Evolutionary conservation across 2,113 vertebrate species (phyloP).

Genomic region (Engystomops pustulosus): DNA sequence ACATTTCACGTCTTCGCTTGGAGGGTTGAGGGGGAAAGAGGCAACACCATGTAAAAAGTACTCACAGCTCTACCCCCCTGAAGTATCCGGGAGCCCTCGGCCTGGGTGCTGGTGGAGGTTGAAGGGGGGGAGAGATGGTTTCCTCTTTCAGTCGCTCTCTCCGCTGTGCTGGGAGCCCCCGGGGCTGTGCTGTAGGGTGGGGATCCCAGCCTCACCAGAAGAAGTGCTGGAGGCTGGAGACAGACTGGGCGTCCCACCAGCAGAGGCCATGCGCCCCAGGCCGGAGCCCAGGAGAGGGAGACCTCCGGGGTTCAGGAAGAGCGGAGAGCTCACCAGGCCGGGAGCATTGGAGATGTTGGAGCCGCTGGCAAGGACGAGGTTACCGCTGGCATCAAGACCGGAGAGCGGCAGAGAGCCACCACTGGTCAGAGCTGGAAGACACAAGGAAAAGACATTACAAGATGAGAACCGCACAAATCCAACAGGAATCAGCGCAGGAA

Average conservation of each 20-base stretch:
- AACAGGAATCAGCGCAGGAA: too few species aligned
- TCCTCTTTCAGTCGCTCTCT: constrained; percentile 61
- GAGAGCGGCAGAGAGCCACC: constrained; percentile 92
- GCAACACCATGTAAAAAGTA: constrained; percentile 19
- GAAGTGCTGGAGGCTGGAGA: constrained; percentile 79
- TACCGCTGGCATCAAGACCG: constrained; percentile 88
- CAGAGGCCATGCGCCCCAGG: constrained; percentile 76
- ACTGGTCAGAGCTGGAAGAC: constrained; percentile 82
- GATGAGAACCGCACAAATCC: background rate
- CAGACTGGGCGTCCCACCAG: constrained; percentile 79
- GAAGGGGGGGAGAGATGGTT: constrained; percentile 77
- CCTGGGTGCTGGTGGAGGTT: constrained; percentile 79
- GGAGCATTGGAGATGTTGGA: constrained; percentile 74
- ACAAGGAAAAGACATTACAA: background rate
- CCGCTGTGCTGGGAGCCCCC: constrained; percentile 64
- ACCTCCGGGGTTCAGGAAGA: constrained; percentile 90
- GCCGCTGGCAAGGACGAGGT: constrained; percentile 82
- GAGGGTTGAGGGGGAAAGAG: constrained; percentile 68
- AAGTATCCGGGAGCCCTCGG: constrained; percentile 64
- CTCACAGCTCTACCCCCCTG: constrained; percentile 35
- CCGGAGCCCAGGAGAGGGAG: constrained; percentile 83
- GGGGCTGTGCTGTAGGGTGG: constrained; percentile 75
- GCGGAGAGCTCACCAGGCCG: constrained; percentile 78
- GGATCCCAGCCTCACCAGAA: constrained; percentile 67
- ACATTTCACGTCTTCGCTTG: constrained; percentile 69